Evolutionary conservation across 2,888 invertebrate genomes (phyloP).

Genomic region (Macrophya alboannulata): DNA sequence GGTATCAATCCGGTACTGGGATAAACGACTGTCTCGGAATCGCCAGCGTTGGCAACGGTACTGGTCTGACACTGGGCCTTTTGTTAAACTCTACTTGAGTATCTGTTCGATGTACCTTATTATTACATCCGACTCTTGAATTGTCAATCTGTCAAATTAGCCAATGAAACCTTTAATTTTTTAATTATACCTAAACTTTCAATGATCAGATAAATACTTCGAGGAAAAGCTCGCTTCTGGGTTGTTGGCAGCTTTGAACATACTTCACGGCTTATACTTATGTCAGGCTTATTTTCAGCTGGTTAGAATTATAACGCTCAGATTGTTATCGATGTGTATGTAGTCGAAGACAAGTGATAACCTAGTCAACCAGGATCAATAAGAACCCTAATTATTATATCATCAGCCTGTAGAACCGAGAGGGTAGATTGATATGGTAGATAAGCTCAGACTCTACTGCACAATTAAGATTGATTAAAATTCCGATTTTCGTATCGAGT

Average conservation of each 20-base stretch:
- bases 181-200: neutral
- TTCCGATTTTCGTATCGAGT: conserved; percentile 10
- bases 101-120: too few species aligned
- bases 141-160: neutral
- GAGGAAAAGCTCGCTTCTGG: neutral
- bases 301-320: neutral
- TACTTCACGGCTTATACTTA: conserved; percentile 1
- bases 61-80: too few species aligned
- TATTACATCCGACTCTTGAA: neutral
- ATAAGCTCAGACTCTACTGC: neutral
- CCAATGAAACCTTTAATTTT: neutral
- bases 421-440: conserved; percentile 20
- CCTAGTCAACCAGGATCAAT: conserved; percentile 30
- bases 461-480: conserved; percentile 25
- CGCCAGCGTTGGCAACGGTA: too few species aligned
- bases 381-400: conserved; percentile 23
- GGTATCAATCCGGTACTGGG: too few species aligned
- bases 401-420: conserved; percentile 4
- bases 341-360: conserved; percentile 29
- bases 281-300: neutral
- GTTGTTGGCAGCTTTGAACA: neutral
- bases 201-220: neutral
- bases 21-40: too few species aligned
- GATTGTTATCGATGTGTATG: conserved; percentile 13
- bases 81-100: too few species aligned